Base-by-base conservation (phyloP, 1,140 invertebrate species). In the Lepidurus apus region DNA sequence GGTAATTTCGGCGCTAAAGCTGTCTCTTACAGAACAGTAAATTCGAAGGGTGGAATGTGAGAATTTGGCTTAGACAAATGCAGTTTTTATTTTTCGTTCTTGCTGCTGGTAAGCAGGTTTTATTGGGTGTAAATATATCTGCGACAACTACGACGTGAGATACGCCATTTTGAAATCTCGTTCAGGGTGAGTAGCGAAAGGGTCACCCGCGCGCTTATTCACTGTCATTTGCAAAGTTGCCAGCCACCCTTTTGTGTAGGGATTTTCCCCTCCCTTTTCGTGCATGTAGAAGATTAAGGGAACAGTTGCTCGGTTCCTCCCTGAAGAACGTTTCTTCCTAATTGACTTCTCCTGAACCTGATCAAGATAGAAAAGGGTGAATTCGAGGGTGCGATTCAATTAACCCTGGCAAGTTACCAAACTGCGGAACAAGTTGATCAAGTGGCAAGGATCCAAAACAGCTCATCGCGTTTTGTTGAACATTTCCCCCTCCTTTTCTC, bases 341-440 rank as follows among this genome's bases (percentile, higher is more conserved):
- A 65, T 65, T 65, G 53, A 65, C 53, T 65, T 21, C 53, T 9
- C 13, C 21, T 65, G 53, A 21, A 65, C 17, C 53, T n/a, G 53
- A 65, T n/a, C 53, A 13, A n/a, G 53, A 65, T 65, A 65, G 21
- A 65, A 65, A 65, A 65, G 53, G 53, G 53, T 65, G 53, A 65
- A 65, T 65, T 65, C 17, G 21, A 65, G 53, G 53, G 53, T 65
- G 53, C 53, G 53, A 65, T 65, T 65, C 53, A 65, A 65, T 65
- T 65, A 65, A 65, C 53, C 53, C 53, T 65, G 53, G 53, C 53
- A 65, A 65, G 53, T 65, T 65, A 65, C 53, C 53, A 65, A 65
- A 65, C 53, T 65, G 53, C 53, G 53, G 53, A 65, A 65, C 53
- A 65, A 65, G 53, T 65, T 65, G 53, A 65, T 65, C 53, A 65